A percentile compares a stretch with the other conserved stretches of the same genome.
These are phyloP conservation scores for Chiroxiphia lanceolata DNA, from an alignment of 2,797 vertebrate species.

Conservation along the genomic window DNA sequence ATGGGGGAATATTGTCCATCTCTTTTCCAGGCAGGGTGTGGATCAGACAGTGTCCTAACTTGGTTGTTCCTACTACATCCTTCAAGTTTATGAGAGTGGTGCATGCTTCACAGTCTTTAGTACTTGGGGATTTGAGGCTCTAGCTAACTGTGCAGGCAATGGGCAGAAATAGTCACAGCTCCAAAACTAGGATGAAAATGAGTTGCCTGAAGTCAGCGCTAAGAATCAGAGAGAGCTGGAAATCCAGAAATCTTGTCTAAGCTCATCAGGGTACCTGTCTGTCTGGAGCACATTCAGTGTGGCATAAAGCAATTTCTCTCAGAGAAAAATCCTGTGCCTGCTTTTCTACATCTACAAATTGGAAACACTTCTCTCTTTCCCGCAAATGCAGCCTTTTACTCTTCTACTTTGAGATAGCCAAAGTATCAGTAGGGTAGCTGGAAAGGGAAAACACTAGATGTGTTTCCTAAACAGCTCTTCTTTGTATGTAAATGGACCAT, in stretches of 20 bases:
- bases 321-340: not conserved
- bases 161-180: not conserved
- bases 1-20: not conserved
- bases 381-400: not conserved
- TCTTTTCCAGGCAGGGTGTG: not conserved
- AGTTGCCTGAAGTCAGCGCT: not conserved
- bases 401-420: not conserved
- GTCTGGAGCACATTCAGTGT: not conserved
- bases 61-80: not conserved
- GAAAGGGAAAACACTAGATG: slow-evolving; percentile 19
- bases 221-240: not conserved
- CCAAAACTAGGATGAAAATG: not conserved
- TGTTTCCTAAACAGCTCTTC: slow-evolving; percentile 46
- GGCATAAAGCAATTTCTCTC: not conserved
- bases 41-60: not conserved
- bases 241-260: not conserved
- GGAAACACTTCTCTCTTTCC: not conserved
- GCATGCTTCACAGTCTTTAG: slow-evolving; percentile 4
- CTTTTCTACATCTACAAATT: not conserved
- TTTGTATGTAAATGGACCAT: slow-evolving; percentile 57
- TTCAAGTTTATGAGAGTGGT: not conserved
- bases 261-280: not conserved
- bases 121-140: not conserved
- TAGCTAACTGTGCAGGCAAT: not conserved
- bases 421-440: slow-evolving; percentile 7